Evolutionary conservation across 2,113 vertebrate species (phyloP), one percentile per base, ranked within the genome.

Genomic region (Montifringilla adamsi): DNA sequence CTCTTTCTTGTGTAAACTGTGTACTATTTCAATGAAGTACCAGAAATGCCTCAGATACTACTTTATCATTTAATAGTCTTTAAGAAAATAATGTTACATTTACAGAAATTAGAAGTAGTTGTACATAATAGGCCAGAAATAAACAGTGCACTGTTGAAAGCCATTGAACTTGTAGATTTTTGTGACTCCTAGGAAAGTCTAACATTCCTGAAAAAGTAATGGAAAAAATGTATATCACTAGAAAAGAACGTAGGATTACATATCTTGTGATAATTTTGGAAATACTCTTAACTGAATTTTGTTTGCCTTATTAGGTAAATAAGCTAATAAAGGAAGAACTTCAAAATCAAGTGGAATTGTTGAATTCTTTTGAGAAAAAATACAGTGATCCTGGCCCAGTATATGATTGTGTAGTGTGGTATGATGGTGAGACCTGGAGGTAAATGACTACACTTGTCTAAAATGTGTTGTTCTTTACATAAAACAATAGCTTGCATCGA

Each of bases 301-400:
- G 44, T 44, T 93, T 11, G 0, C 14, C 4, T 47, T 81, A 13
- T 33, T 94, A 97, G 99, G 95, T 96, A 88, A 99, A 98, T 97
- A 99, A 99, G 90, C 92, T 99, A 79, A 97, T 99, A 93, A 99
- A 99, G 83, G 99, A 99, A 95, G 99, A 99, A 90, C 96, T 99
- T 55, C 99, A 99, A 93, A 98, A 98, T 95, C 99, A 99, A 95
- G 98, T 98, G 41, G 99, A 99, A 96, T 97, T 99, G 64, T 96
- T 99, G 43, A 98, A 98, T 89, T 98, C 98, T 50, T 98, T 99
- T 97, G 99, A 99, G 97, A 99, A 99, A 97, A 99, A 99, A 94
- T 99, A 99, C 31, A 99, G 98, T 53, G 99, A 99, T 93, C 99
- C 99, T n/a, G 99, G 99, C 55, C 99, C 99, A 31, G 99, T 99